phyloP scores from a whole-genome alignment of 2,113 vertebrate species.

The Lagenorhynchus albirostris region DNA sequence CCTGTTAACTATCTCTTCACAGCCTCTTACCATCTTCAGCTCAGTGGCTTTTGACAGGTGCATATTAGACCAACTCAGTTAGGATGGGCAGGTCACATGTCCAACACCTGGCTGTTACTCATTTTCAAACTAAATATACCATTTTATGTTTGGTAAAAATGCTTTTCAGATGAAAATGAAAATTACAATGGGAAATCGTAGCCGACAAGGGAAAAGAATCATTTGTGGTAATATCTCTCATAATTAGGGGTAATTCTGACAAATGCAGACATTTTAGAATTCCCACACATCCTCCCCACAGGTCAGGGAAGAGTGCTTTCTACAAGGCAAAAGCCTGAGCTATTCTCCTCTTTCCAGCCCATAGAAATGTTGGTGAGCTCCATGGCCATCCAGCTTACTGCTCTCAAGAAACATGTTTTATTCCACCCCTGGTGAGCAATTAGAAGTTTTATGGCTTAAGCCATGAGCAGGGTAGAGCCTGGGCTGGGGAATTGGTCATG shows the following conservation, averaged over 20 bases:
- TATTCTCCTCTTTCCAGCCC: slow-evolving; percentile 65
- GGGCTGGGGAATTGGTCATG: not conserved
- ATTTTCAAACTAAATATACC: slow-evolving; percentile 68
- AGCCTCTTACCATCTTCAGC: not conserved
- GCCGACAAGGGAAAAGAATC: slow-evolving; percentile 85
- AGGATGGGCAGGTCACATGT: slow-evolving; percentile 62
- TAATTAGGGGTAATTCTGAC: slow-evolving; percentile 96
- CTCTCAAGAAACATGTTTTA: not conserved
- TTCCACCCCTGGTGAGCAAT: not conserved
- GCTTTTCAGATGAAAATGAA: slow-evolving; percentile 75
- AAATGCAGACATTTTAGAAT: slow-evolving; percentile 91
- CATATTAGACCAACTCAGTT: slow-evolving; percentile 81
- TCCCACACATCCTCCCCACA: slow-evolving; percentile 81
- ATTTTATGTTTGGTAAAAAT: slow-evolving; percentile 73
- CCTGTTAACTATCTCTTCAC: not conserved
- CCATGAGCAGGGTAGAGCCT: not conserved
- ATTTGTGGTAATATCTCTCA: slow-evolving; percentile 86
- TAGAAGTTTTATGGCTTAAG: not conserved
- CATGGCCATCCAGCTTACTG: too few relatives aligned
- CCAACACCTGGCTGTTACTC: slow-evolving; percentile 80
- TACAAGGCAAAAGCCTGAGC: slow-evolving; percentile 72
- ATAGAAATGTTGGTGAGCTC: slow-evolving; percentile 65
- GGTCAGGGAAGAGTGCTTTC: slow-evolving; percentile 75
- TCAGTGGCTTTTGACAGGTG: slow-evolving; percentile 84
- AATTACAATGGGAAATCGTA: slow-evolving; percentile 86